Evolutionary conservation across 1,140 invertebrate genomes (phyloP).

Genomic region (Hydropsyche tenuis): DNA sequence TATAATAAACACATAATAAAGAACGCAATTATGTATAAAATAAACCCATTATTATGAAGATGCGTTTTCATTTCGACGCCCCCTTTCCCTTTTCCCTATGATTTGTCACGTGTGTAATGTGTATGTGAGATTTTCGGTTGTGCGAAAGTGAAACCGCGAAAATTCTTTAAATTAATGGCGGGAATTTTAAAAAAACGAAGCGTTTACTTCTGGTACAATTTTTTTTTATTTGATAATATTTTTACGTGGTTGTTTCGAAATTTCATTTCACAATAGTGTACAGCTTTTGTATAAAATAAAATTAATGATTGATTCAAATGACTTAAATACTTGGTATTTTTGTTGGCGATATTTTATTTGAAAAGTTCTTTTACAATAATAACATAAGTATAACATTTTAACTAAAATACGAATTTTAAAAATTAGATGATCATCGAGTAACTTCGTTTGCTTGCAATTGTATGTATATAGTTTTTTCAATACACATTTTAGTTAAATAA

Average conservation of each 20-base stretch:
- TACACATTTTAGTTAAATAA: neutral
- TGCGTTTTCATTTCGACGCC: neutral
- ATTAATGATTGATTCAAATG: conserved; percentile 1
- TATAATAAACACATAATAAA: conserved; percentile 9
- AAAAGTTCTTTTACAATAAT: conserved; percentile 26
- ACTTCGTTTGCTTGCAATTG: conserved; percentile 8
- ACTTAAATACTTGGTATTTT: conserved; percentile 25
- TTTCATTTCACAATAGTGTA: conserved; percentile 17
- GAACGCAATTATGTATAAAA: conserved; percentile 26
- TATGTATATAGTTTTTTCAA: conserved; percentile 9
- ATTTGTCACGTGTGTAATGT: no score
- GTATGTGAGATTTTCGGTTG: no score
- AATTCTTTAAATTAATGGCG: no score
- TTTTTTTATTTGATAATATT: conserved; percentile 1
- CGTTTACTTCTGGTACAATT: neutral
- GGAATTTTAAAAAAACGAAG: no score
- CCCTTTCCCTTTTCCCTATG: neutral
- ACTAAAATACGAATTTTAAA: conserved; percentile 16
- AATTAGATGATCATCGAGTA: neutral
- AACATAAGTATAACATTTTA: conserved; percentile 17
- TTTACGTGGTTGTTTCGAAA: conserved; percentile 16
- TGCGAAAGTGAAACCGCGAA: no score
- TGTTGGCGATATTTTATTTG: conserved; percentile 27
- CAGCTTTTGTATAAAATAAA: conserved; percentile 1
- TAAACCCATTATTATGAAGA: conserved; percentile 3